Conservation (phyloP, 2,888 invertebrate genomes). For the Erebia ligea region DNA sequence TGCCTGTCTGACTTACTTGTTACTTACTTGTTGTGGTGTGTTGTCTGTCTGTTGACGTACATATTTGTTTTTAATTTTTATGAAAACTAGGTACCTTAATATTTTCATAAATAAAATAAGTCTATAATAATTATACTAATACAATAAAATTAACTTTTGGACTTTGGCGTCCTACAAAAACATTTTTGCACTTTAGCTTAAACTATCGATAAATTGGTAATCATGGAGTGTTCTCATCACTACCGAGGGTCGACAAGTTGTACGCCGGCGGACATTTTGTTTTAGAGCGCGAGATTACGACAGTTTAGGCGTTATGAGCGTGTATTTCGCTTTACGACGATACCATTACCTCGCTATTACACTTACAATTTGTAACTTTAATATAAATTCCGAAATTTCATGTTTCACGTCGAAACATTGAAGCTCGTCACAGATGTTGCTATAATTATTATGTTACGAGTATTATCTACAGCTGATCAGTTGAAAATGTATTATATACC, state of each 20-base stretch:
- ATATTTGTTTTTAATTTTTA: too few relatives aligned
- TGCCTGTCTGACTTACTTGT: too few relatives aligned
- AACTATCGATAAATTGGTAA: constrained; percentile 6
- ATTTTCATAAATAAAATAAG: too few relatives aligned
- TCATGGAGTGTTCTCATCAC: constrained; percentile 45
- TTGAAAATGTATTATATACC: too few relatives aligned
- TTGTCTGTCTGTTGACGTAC: too few relatives aligned
- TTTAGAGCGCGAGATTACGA: constrained; percentile 53
- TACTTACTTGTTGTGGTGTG: too few relatives aligned
- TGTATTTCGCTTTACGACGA: constrained; percentile 31
- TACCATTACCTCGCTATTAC: constrained; percentile 29
- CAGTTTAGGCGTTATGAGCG: constrained; percentile 31
- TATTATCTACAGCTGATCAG: too few relatives aligned
- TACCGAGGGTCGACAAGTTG: constrained; percentile 55
- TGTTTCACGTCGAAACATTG: neutral
- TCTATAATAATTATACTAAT: too few relatives aligned
- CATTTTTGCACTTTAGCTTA: neutral
- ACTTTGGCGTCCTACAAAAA: neutral
- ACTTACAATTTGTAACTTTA: constrained; percentile 26
- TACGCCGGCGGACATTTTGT: constrained; percentile 65
- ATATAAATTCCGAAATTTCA: constrained; percentile 9
- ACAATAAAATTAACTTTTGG: too few relatives aligned
- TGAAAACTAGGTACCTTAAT: too few relatives aligned
- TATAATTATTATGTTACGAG: too few relatives aligned
- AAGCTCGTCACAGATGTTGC: neutral